Conservation (phyloP, 2,113 vertebrate species). For the Sapajus apella region DNA sequence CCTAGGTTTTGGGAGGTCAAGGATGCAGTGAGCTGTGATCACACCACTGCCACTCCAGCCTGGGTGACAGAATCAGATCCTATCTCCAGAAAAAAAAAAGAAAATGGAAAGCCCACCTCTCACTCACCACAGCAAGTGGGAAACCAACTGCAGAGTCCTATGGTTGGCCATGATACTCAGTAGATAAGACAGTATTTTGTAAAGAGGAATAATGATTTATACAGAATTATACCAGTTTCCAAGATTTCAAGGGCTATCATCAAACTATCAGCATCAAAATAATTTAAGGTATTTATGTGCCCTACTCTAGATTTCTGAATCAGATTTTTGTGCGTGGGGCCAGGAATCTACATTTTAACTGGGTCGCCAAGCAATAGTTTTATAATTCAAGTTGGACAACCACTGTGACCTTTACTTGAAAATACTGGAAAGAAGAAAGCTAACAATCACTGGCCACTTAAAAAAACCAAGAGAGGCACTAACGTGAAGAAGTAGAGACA, state of each 20-base stretch:
- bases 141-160: neutral
- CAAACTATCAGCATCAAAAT: neutral
- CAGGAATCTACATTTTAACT: conserved; percentile 16
- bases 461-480: neutral
- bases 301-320: neutral
- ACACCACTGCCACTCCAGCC: too few species aligned
- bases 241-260: neutral
- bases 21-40: too few species aligned
- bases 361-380: neutral
- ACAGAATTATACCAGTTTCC: neutral
- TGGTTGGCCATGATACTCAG: neutral
- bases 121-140: neutral
- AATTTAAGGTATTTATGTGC: neutral
- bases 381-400: neutral
- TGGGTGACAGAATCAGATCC: too few species aligned
- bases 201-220: neutral
- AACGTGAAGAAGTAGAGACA: neutral
- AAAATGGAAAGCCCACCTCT: neutral
- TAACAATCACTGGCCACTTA: neutral
- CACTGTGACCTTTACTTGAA: conserved; percentile 13
- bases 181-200: neutral
- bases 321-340: neutral
- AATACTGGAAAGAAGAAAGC: neutral
- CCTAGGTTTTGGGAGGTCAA: too few species aligned
- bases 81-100: too few species aligned